Evolutionary conservation across 2,888 invertebrate genomes (phyloP).

Genomic region (Thyatira batis): DNA sequence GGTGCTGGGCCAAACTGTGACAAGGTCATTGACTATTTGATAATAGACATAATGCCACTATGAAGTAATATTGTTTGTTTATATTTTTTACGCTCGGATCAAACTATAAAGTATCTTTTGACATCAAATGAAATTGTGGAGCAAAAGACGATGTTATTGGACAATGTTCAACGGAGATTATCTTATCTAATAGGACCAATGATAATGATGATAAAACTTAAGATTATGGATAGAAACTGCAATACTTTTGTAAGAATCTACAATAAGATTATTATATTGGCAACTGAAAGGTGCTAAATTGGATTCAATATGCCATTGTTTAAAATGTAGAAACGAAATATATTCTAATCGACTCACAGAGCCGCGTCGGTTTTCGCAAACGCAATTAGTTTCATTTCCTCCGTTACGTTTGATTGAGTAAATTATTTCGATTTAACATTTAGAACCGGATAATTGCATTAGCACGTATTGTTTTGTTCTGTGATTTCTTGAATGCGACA

Average conservation of each 20-base stretch:
- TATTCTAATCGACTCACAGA: conserved; percentile 7
- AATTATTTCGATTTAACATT: conserved; percentile 31
- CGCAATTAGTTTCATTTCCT: conserved; percentile 29
- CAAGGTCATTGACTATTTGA: conserved; percentile 75
- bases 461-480: conserved; percentile 25
- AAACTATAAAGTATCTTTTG: background rate
- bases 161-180: background rate
- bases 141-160: background rate
- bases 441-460: conserved; percentile 33
- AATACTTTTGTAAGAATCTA: background rate
- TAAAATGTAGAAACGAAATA: background rate
- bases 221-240: background rate
- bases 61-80: conserved; percentile 75
- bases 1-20: conserved; percentile 72
- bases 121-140: background rate
- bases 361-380: conserved; percentile 19
- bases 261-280: too few species aligned
- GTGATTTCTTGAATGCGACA: conserved; percentile 16
- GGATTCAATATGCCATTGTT: too few species aligned
- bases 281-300: too few species aligned
- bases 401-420: conserved; percentile 25
- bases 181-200: background rate
- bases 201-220: background rate
- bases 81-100: conserved; percentile 50
- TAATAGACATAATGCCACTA: conserved; percentile 63